phyloP scores from a whole-genome alignment of 2,113 vertebrate species.

The Connochaetes taurinus region DNA sequence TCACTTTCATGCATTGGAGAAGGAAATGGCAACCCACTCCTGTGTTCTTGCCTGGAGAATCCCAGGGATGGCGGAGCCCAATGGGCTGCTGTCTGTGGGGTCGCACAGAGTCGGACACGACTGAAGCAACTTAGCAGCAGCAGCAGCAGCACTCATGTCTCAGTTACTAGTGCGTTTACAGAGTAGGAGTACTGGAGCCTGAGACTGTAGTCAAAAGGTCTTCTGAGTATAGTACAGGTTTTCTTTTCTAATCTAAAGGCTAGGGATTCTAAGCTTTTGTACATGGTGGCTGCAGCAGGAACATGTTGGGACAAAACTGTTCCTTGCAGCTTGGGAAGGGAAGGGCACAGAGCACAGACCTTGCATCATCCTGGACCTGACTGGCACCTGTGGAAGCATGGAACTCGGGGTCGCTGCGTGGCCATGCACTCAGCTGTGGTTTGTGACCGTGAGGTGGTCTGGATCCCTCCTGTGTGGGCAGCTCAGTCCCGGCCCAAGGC shows the following conservation, averaged over 20 bases:
- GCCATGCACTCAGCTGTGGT: not conserved
- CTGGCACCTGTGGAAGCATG: not conserved
- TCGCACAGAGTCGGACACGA: too few relatives aligned
- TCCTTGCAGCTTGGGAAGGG: not conserved
- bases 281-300: not conserved
- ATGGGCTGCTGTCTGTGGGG: too few relatives aligned
- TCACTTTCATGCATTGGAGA: too few relatives aligned
- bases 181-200: not conserved
- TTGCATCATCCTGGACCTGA: not conserved
- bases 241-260: not conserved
- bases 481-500: rapidly evolving
- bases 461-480: rapidly evolving
- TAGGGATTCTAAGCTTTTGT: not conserved
- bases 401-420: rapidly evolving
- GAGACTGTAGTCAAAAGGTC: not conserved
- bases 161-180: rapidly evolving
- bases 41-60: too few relatives aligned
- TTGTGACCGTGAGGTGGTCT: not conserved
- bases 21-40: too few relatives aligned
- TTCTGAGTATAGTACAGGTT: not conserved
- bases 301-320: not conserved
- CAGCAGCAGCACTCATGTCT: too few relatives aligned
- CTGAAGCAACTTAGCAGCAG: too few relatives aligned
- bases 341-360: not conserved
- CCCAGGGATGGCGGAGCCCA: too few relatives aligned